Evolutionary conservation across 2,797 vertebrate species (phyloP).

Genomic region (Buphagus erythrorhynchus): DNA sequence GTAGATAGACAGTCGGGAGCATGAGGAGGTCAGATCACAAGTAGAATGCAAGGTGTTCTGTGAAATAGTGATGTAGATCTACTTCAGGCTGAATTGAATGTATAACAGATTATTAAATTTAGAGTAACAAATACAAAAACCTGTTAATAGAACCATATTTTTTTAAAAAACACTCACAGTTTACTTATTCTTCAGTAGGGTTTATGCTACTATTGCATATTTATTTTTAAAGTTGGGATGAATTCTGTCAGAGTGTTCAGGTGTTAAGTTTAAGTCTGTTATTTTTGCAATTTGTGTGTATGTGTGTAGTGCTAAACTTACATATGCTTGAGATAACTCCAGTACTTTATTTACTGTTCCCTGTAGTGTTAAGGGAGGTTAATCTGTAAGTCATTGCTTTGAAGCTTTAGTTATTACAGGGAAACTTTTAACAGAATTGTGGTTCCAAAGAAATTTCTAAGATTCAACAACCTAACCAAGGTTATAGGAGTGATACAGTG

Average conservation of each 20-base stretch:
- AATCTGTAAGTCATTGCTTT: constrained; percentile 6
- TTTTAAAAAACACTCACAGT: not conserved
- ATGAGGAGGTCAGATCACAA: not conserved
- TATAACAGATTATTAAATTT: not conserved
- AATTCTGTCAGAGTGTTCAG: not conserved
- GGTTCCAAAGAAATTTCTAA: not conserved
- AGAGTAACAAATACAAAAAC: not conserved
- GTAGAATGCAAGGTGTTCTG: not conserved
- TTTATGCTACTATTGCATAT: not conserved
- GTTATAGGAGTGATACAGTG: not conserved
- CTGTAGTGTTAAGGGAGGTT: not conserved
- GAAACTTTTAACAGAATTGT: not conserved
- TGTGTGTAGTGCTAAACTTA: not conserved
- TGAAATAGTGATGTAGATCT: not conserved
- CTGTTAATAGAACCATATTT: not conserved
- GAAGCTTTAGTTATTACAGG: not conserved
- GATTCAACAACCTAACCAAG: not conserved
- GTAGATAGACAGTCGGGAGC: not conserved
- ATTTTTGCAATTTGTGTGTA: not conserved
- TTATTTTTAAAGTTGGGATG: not conserved
- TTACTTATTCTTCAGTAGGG: not conserved
- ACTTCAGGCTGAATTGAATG: not conserved
- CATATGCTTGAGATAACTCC: not conserved
- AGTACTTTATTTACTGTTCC: not conserved
- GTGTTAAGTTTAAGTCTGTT: not conserved